These are phyloP conservation scores for Phocides pigmalion DNA, from an alignment of 1,140 invertebrate species.

Conservation along the genomic window DNA sequence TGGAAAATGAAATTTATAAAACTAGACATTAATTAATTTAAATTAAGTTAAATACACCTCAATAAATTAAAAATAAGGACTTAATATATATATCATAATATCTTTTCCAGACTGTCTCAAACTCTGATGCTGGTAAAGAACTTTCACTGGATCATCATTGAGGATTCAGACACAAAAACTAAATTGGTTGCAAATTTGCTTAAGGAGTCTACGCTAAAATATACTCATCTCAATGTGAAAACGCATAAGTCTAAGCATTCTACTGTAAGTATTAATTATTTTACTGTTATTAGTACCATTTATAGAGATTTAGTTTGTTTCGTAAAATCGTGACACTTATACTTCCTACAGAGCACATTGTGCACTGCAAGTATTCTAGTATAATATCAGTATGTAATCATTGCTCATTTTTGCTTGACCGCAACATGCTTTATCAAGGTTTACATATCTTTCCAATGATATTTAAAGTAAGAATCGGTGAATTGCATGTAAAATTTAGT, in stretches of 20 bases:
- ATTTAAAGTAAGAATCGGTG: too few species aligned
- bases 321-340: neutral
- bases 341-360: too few species aligned
- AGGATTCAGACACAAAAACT: slow-evolving; percentile 92
- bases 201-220: slow-evolving; percentile 87
- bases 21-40: too few species aligned
- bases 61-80: too few species aligned
- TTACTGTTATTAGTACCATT: neutral
- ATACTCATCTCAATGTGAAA: slow-evolving; percentile 91
- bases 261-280: slow-evolving; percentile 64
- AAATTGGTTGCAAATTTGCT: slow-evolving; percentile 93
- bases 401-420: too few species aligned
- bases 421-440: too few species aligned
- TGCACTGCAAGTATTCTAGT: too few species aligned
- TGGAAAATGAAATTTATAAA: too few species aligned
- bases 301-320: neutral
- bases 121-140: slow-evolving; percentile 94
- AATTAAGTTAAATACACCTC: too few species aligned
- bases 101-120: slow-evolving; percentile 90
- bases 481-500: too few species aligned
- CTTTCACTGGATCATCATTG: slow-evolving; percentile 98
- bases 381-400: too few species aligned
- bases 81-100: neutral
- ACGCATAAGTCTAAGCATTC: slow-evolving; percentile 85
- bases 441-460: too few species aligned